A percentile compares a stretch with the other conserved stretches of the same genome.
Conservation (phyloP, 1,140 invertebrate genomes). For the Wiebesia pumilae region DNA sequence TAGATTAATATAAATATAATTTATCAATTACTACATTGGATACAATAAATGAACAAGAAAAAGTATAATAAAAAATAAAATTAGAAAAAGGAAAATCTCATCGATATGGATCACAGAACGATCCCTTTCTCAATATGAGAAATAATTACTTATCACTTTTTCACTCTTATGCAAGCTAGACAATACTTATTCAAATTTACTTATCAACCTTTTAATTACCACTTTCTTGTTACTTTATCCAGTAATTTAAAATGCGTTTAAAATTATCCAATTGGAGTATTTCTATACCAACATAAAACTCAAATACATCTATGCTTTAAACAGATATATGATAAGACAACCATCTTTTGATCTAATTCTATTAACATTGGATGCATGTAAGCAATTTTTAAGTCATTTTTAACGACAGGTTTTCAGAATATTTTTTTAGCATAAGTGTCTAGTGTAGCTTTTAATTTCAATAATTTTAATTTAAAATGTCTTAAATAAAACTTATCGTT, state of each 20-base stretch:
- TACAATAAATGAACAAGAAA: constrained; percentile 35
- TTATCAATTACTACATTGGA: constrained; percentile 39
- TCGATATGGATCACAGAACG: constrained; percentile 23
- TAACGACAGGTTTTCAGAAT: no score
- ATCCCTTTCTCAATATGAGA: constrained; percentile 55
- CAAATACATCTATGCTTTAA: constrained; percentile 59
- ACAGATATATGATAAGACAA: constrained; percentile 58
- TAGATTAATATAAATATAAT: constrained; percentile 55
- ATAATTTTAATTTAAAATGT: no score
- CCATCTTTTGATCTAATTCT: not conserved
- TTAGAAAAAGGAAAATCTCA: constrained; percentile 47
- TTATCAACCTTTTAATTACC: constrained; percentile 52
- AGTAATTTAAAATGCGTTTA: constrained; percentile 55
- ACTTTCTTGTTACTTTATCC: constrained; percentile 49
- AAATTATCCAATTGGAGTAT: constrained; percentile 63
- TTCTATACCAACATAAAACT: constrained; percentile 55
- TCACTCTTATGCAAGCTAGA: constrained; percentile 54
- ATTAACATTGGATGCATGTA: not conserved
- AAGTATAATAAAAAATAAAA: constrained; percentile 35
- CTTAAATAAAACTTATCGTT: not conserved
- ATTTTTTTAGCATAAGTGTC: no score
- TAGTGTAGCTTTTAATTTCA: no score
- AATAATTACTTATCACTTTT: constrained; percentile 54
- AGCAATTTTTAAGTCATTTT: not conserved
- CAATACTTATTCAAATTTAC: constrained; percentile 57